Base-by-base conservation (phyloP, 2,888 invertebrate genomes). In the Myathropa florea region DNA sequence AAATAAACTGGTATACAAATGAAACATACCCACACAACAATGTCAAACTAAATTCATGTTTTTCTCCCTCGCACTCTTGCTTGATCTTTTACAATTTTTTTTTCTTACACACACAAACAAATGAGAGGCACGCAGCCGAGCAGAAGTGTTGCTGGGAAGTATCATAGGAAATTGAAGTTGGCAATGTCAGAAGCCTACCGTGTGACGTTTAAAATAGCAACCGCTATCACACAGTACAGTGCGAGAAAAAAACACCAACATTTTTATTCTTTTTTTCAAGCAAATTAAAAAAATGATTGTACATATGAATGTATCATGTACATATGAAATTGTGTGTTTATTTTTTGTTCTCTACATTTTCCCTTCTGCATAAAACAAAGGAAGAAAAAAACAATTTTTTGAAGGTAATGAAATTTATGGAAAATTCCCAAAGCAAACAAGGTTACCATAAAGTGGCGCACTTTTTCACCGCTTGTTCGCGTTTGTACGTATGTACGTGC, bases 381-480 rank as follows among this genome's bases (percentile, higher is more conserved):
- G 18, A 14, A 0, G n/a, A 39, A 39, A 39, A 39, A 14, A 23
- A 18, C 3, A 23, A 1, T 68, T 55, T 61, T 63, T 70, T 14
- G 61, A 63, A 23, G 64, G 64, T 67, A 73, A 77, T 81, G 81
- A 46, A 85, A 85, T 77, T 73, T 18, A 73, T 81, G 85, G 85
- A 85, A 85, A 85, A 77, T 81, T 53, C 77, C 77, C 81, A 85
- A 84, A 81, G 64, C 77, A 81, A 81, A 81, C 68, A 77, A 72
- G 77, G 81, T 73, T 70, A 83, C 61, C 36, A 57, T 39, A 23
- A 33, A 63, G 68, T 63, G 64, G 70, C 18, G 70, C 53, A 77
- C 76, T 61, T 80, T 84, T 81, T 77, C 55, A 61, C 28, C 61
- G 72, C 71, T 80, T 71, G 65, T 80, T 53, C 73, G 64, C 23